phyloP scores from a whole-genome alignment of 2,888 invertebrate genomes.

The Ernsta delagoae region DNA sequence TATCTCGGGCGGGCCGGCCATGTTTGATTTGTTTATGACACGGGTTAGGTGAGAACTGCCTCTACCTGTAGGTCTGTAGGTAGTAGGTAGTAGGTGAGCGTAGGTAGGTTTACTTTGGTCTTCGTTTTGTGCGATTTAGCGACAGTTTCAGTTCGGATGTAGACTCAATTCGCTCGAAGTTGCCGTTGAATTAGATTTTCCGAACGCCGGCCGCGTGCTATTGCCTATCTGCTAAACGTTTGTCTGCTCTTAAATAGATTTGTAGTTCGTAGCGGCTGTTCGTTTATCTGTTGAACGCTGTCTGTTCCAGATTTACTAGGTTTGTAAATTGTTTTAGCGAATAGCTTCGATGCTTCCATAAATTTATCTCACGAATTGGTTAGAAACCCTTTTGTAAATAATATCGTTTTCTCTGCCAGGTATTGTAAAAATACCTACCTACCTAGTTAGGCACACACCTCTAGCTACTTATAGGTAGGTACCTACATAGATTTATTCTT shows the following conservation, averaged over 20 bases:
- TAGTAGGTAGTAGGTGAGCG: not conserved
- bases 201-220: constrained; percentile 40
- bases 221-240: constrained; percentile 38
- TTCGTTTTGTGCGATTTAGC: constrained; percentile 52
- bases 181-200: constrained; percentile 53
- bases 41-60: constrained; percentile 66
- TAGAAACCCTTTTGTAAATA: no score
- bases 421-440: no score
- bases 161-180: constrained; percentile 45
- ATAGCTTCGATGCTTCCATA: not conserved
- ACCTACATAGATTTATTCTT: no score
- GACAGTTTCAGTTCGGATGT: constrained; percentile 49
- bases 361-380: no score
- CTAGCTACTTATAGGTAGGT: no score
- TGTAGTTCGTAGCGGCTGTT: constrained; percentile 15
- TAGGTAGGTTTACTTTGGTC: constrained; percentile 37
- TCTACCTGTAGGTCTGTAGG: constrained; percentile 36
- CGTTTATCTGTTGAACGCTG: constrained; percentile 25
- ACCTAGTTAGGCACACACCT: no score
- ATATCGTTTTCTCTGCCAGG: no score
- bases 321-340: not conserved
- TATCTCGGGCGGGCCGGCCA: constrained; percentile 81
- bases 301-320: constrained; percentile 18
- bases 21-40: constrained; percentile 84
- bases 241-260: constrained; percentile 26